Percentiles rank a stretch among this genome's conserved stretches.
Conservation (phyloP, 2,113 vertebrate species). For the Chaenogobius annularis region DNA sequence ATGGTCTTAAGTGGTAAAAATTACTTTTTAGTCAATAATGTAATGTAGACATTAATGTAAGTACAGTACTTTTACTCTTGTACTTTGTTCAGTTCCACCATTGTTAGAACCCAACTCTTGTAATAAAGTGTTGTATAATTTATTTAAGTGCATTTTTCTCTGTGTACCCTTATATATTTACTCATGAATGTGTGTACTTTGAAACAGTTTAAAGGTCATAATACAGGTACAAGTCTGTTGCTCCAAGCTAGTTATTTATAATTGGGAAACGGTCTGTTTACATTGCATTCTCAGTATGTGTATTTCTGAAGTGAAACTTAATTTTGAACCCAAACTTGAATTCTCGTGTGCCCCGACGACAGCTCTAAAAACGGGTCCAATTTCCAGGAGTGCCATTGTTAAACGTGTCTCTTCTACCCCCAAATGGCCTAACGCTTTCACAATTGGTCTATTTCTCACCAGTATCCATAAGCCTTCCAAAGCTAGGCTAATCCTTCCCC, state of each 20-base stretch:
- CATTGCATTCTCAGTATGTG: not conserved
- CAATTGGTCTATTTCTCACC: slow-evolving; percentile 9
- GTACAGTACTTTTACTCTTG: too few species aligned
- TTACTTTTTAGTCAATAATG: too few species aligned
- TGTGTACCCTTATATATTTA: too few species aligned
- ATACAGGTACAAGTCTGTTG: not conserved
- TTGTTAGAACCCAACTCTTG: too few species aligned
- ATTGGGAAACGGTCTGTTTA: not conserved
- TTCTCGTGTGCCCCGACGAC: not conserved
- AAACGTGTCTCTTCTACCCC: slow-evolving; percentile 5
- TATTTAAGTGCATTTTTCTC: too few species aligned
- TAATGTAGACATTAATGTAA: too few species aligned
- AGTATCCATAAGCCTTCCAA: slow-evolving; percentile 13
- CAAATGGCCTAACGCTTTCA: slow-evolving; percentile 39
- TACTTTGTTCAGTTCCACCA: too few species aligned
- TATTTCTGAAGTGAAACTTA: not conserved
- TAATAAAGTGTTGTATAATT: too few species aligned
- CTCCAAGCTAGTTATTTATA: slow-evolving; percentile 5
- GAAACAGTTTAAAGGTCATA: not conserved
- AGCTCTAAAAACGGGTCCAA: not conserved
- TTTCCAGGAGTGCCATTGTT: not conserved
- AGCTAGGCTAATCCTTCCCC: slow-evolving; percentile 28
- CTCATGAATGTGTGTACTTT: not conserved
- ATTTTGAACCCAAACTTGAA: slow-evolving; percentile 1
- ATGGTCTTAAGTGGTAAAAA: too few species aligned